Evolutionary conservation across 2,113 vertebrate genomes (phyloP).

Genomic region (Parotia lawesii): DNA sequence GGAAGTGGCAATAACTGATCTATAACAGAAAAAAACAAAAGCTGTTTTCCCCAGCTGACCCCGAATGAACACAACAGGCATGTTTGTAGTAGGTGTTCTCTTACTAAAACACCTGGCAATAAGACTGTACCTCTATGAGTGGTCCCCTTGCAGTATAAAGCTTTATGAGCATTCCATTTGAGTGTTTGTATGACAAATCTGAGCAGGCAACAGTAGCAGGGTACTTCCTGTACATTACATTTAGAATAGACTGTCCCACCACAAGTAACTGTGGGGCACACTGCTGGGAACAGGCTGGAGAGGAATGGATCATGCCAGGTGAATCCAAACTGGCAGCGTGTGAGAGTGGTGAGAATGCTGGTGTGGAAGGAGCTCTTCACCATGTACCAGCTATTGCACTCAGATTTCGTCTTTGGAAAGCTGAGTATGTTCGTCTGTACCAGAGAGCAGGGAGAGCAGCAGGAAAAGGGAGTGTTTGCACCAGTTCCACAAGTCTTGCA

Average conservation of each 20-base stretch:
- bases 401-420: background rate
- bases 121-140: background rate
- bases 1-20: background rate
- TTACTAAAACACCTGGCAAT: background rate
- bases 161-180: background rate
- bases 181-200: background rate
- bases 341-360: background rate
- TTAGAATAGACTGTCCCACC: background rate
- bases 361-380: background rate
- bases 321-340: background rate
- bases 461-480: background rate
- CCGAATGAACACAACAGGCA: background rate
- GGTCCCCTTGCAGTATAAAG: background rate
- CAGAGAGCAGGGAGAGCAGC: background rate
- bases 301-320: background rate
- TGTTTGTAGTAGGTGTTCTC: background rate
- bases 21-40: background rate
- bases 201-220: background rate
- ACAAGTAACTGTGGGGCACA: accelerated
- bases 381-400: background rate
- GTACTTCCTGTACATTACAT: background rate
- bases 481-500: background rate
- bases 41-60: background rate
- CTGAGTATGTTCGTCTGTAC: background rate
- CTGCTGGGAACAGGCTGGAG: background rate